These are phyloP conservation scores for Spatula clypeata DNA, from an alignment of 2,797 vertebrate species.

Conservation along the genomic window DNA sequence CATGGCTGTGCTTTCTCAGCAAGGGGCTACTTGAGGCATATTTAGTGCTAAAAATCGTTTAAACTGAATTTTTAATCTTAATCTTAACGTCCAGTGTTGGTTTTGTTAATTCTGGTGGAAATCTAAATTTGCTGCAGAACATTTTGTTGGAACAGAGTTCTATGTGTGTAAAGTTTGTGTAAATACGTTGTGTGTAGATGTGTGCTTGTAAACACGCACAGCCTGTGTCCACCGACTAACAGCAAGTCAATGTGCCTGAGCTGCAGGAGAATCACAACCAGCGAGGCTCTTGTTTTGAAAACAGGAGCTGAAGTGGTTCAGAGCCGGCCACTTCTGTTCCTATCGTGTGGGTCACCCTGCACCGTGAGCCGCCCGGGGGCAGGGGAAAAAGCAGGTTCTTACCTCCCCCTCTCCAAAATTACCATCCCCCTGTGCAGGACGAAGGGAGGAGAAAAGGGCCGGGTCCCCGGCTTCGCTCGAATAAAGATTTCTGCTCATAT, in stretches of 20 bases:
- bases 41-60: neutral
- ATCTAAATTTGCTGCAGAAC: neutral
- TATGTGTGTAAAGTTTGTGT: neutral
- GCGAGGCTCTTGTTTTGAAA: neutral
- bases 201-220: rapidly evolving
- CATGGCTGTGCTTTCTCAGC: neutral
- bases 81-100: neutral
- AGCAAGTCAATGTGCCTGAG: neutral
- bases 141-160: neutral
- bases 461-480: neutral
- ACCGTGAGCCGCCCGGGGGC: neutral
- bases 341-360: rapidly evolving
- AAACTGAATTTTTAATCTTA: neutral
- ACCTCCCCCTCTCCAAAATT: rapidly evolving
- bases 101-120: neutral
- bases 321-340: neutral
- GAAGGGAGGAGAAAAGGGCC: neutral
- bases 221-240: no score
- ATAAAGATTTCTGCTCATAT: neutral
- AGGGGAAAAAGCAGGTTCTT: neutral
- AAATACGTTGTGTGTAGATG: neutral
- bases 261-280: neutral
- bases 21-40: neutral
- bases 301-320: rapidly evolving
- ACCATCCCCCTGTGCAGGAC: no score